Evolutionary conservation across 2,113 vertebrate species (phyloP).

Genomic region (Ammodytes marinus): DNA sequence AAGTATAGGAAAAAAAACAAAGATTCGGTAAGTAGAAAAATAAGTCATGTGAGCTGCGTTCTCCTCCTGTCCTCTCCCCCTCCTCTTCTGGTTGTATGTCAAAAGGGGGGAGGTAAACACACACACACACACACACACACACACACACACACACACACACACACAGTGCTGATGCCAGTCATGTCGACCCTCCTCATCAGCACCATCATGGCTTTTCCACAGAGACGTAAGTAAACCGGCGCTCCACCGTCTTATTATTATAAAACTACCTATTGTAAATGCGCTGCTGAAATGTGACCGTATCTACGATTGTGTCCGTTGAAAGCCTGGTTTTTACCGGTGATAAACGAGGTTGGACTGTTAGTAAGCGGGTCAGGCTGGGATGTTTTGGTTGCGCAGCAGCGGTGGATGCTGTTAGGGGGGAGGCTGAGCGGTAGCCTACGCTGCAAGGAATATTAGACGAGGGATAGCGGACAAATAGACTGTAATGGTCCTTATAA

Average conservation of each 20-base stretch:
- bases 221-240: slow-evolving; percentile 51
- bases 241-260: neutral
- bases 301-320: accelerated
- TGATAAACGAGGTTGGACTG: neutral
- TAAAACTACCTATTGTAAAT: neutral
- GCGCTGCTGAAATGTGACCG: neutral
- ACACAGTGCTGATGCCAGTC: slow-evolving; percentile 63
- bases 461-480: neutral
- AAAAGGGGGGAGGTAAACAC: slow-evolving; percentile 3
- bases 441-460: neutral
- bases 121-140: slow-evolving; percentile 7
- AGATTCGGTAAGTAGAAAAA: neutral
- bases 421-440: neutral
- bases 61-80: neutral
- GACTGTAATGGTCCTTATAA: too few species aligned
- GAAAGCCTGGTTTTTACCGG: neutral
- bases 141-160: slow-evolving; percentile 40
- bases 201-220: slow-evolving; percentile 29
- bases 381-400: slow-evolving; percentile 51
- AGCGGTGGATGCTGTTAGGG: slow-evolving; percentile 29
- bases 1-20: neutral
- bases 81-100: slow-evolving; percentile 3
- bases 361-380: slow-evolving; percentile 10
- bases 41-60: neutral
- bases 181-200: slow-evolving; percentile 69